phyloP scores from a whole-genome alignment of 1,140 invertebrate species.

The Bombus terrestris region DNA sequence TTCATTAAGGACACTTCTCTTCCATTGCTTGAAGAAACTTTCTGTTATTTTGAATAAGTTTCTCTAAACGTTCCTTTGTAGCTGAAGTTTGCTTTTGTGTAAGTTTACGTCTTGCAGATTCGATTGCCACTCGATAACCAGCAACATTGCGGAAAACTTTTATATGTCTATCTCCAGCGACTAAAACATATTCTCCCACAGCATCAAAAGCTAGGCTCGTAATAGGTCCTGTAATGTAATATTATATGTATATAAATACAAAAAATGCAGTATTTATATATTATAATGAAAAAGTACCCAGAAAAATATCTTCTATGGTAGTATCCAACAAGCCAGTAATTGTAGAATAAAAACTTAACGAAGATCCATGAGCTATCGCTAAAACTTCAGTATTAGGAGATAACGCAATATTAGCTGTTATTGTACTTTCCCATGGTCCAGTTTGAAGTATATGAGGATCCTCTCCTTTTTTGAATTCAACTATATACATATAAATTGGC shows the following conservation, averaged over 20 bases:
- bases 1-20: conserved; percentile 70
- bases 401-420: conserved; percentile 82
- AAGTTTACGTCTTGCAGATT: conserved; percentile 86
- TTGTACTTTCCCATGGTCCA: conserved; percentile 84
- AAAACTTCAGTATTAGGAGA: conserved; percentile 91
- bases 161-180: conserved; percentile 89
- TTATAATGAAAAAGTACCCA: conserved; percentile 75
- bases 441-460: conserved; percentile 88
- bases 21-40: conserved; percentile 82
- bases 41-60: conserved; percentile 87
- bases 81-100: conserved; percentile 86
- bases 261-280: not conserved
- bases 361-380: conserved; percentile 86
- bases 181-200: conserved; percentile 88
- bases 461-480: conserved; percentile 90
- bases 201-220: conserved; percentile 88
- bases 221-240: conserved; percentile 85
- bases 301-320: conserved; percentile 86
- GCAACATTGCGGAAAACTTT: conserved; percentile 92
- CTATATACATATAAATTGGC: conserved; percentile 81
- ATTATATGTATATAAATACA: conserved; percentile 1
- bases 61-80: conserved; percentile 88
- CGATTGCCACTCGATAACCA: conserved; percentile 88
- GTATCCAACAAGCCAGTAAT: conserved; percentile 86
- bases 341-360: conserved; percentile 88